Evolutionary conservation across 2,888 invertebrate species (phyloP), one percentile per base, ranked within the genome.

Genomic region (Xanthia togata): DNA sequence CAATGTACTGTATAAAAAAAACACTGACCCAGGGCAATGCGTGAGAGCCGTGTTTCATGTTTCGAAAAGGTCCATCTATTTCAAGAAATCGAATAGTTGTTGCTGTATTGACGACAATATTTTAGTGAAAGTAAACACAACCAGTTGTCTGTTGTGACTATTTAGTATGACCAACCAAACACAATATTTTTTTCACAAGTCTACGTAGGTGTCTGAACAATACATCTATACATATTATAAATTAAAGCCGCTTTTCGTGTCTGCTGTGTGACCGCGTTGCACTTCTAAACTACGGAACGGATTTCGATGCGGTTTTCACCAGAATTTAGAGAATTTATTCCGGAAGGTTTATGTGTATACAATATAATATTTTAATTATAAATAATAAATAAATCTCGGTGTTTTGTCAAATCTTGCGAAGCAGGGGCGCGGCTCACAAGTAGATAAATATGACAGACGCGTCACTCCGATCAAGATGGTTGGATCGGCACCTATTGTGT

Each of bases 401-500:
- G n/a, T 55, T 55, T 55, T 55, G n/a, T 55, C 55, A n/a, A 55
- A 12, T 12, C 11, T 1, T 55, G 55, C 12, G 1, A 55, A 12
- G 53, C n/a, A n/a, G n/a, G 11, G 12, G n/a, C n/a, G 3, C 2
- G 1, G 55, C 14, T 55, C 4, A n/a, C 12, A 12, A n/a, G 1
- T 72, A 73, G 75, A 79, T 82, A 79, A 83, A 82, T 82, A 85
- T 88, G 83, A 76, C 80, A 86, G 88, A 89, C 73, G 79, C 67
- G 76, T 76, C 79, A 81, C 74, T 73, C 71, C 41, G 84, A 88
- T 88, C 83, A 88, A 86, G 82, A 90, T 85, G 81, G 81, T 81
- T 73, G 53, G 68, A 59, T 72, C 78, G 87, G 87, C 90, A 86
- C 86, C 87, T 89, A 86, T 87, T 82, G 85, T 81, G 55, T 70